These are phyloP conservation scores for Drosophila heteroneura DNA, from an alignment of 2,888 invertebrate species.

Conservation along the genomic window DNA sequence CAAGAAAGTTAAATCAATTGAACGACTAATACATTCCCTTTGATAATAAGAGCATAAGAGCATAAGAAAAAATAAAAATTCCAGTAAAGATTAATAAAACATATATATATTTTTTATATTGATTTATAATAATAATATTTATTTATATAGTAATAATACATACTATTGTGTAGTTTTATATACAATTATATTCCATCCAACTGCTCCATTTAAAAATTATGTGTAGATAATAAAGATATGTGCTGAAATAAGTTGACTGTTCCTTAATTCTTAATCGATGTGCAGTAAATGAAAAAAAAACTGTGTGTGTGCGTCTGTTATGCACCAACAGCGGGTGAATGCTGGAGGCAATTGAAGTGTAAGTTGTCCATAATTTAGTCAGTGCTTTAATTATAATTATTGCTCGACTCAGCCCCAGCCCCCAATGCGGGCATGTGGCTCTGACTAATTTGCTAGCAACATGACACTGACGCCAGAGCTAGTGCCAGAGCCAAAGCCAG, in stretches of 20 bases:
- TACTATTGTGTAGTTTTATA: background rate
- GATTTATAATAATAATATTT: background rate
- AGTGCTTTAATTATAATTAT: slow-evolving; percentile 77
- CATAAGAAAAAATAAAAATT: background rate
- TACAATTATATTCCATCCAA: background rate
- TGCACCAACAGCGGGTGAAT: background rate
- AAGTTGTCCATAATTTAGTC: slow-evolving; percentile 63
- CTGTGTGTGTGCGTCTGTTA: slow-evolving; percentile 45
- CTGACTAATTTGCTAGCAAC: slow-evolving; percentile 77
- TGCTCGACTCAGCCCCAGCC: slow-evolving; percentile 29
- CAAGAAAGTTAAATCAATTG: background rate
- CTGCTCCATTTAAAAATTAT: background rate
- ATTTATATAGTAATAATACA: background rate
- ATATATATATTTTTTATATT: background rate
- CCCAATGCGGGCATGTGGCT: slow-evolving; percentile 28
- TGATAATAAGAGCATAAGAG: background rate
- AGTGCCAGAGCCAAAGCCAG: slow-evolving; percentile 12
- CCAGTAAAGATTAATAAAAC: background rate
- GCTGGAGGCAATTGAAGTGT: slow-evolving; percentile 1
- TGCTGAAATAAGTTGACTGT: background rate
- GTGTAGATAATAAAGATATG: background rate
- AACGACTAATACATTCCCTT: slow-evolving; percentile 16
- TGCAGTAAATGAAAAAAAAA: slow-evolving; percentile 19
- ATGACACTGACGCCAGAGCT: slow-evolving; percentile 65
- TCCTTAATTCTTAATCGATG: slow-evolving; percentile 1